Evolutionary conservation across 2,888 invertebrate genomes (phyloP), one percentile per base, ranked within the genome.

Genomic region (Galeopsomyia nigrocyanea): DNA sequence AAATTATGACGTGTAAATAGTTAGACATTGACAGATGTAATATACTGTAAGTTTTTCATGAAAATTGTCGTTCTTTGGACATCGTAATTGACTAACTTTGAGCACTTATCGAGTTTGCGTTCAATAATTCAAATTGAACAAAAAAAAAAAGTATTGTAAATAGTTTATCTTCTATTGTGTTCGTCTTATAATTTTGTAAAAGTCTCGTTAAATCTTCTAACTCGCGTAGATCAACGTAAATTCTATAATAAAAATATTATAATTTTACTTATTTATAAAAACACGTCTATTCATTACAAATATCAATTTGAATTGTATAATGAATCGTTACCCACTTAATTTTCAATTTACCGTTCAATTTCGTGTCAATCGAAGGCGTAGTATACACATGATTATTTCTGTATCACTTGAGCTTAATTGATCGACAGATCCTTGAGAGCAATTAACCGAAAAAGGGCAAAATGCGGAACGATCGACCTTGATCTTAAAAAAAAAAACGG

Each of bases 401-500:
- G 67, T 46, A 47, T 53, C 61, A 49, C 22, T 64, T 62, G 57
- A 71, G 21, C 65, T 66, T 46, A 68, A 74, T 74, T 62, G 63
- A 68, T 65, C 71, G 60, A 62, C 57, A 19, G 13, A 71, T 68
- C 71, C 68, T 71, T 71, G 71, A 71, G 61, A 3, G 49, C 58
- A 68, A 74, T 71, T 61, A 72, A 58, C 67, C 69, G 26, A 71
- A 72, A 72, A 75, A 63, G 69, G 72, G 21, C 26, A 72, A 62
- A 71, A n/a, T 61, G 51, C 58, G 13, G 50, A 49, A 21, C 55
- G 22, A 17, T 10, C 51, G 31, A n/a, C 75, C 73, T 74, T 71
- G 68, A 74, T 74, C 72, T 68, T 64, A 74, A 74, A n/a, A n/a
- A n/a, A n/a, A n/a, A n/a, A n/a, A 74, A 67, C 31, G 60, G 50